Base-by-base conservation (phyloP, 2,113 vertebrate genomes). In the Nyctereutes procyonoides region DNA sequence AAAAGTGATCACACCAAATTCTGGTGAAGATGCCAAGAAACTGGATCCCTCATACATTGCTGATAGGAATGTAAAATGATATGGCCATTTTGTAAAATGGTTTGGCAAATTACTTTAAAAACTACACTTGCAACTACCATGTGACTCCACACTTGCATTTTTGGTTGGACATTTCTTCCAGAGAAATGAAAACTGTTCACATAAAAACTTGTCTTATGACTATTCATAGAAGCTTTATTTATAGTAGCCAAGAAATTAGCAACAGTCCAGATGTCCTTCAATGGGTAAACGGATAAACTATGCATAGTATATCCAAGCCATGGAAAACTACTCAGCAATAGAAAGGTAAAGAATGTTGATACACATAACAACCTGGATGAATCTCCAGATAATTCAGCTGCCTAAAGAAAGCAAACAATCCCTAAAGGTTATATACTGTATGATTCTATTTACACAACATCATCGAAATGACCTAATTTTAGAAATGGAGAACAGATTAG, bases 401-500 rank as follows among this genome's bases (percentile, higher is more conserved):
- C 83, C 58, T 62, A 56, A 82, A 95, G 58, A 53, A 86, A 95
- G 58, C 24, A 88, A 91, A 69, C 15, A 87, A 65, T 73, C 55
- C 60, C 60, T 69, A 95, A 83, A 90, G 43, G 30, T 92, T 67
- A 63, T 24, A 77, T 73, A 62, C 13, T 81, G 32, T 81, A 60
- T 79, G 55, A 35, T 56, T 95, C 17, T 65, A 90, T 93, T 84
- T 88, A 87, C 2, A 35, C 48, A 91, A 76, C 24, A 19, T 81
- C 88, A 82, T 93, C 88, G 65, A 96, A 93, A 93, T 28, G 73
- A 82, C 60, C 51, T 83, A 71, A 82, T 91, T 95, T 97, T 91
- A 95, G 83, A 95, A 91, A 92, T 58, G 53, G 73, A 90, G 51
- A 88, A 60, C 35, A 96, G 63, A 83, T 88, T 51, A 51, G 32